phyloP scores from a whole-genome alignment of 2,888 invertebrate species.

The Tenthredo livida region DNA sequence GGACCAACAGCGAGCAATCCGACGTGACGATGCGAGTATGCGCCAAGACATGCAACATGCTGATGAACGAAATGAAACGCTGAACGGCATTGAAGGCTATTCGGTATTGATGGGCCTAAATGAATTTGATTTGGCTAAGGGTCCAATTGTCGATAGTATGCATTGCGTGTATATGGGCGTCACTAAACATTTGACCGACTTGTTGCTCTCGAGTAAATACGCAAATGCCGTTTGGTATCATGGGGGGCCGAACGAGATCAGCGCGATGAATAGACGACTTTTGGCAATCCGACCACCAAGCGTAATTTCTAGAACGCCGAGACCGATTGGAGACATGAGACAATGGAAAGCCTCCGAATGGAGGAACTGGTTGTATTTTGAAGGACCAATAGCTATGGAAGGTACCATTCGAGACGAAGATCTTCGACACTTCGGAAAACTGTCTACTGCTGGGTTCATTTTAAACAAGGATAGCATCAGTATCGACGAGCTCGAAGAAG shows the following conservation, averaged over 20 bases:
- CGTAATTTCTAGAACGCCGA: conserved; percentile 55
- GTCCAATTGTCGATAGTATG: conserved; percentile 49
- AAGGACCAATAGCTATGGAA: conserved; percentile 12
- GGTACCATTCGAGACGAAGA: conserved; percentile 34
- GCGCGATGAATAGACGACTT: conserved; percentile 54
- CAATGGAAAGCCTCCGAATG: conserved; percentile 58
- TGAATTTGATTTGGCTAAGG: conserved; percentile 43
- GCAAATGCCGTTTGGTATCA: neutral
- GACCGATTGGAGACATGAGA: conserved; percentile 48
- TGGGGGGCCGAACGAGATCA: conserved; percentile 28
- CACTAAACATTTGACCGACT: conserved; percentile 33
- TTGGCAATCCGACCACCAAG: conserved; percentile 53
- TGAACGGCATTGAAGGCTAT: conserved; percentile 49
- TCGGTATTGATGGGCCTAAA: conserved; percentile 27
- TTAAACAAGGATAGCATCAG: conserved; percentile 27
- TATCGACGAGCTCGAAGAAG: no score
- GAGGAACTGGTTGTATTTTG: conserved; percentile 56
- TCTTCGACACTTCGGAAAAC: conserved; percentile 16
- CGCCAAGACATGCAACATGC: conserved; percentile 41
- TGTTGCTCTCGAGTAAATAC: conserved; percentile 41
- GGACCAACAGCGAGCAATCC: no score
- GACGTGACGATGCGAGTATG: neutral
- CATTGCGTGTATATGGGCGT: conserved; percentile 50
- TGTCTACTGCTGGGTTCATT: conserved; percentile 27
- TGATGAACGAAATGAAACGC: neutral